Conservation (phyloP, 2,113 vertebrate genomes). For the Atrichornis clamosus region DNA sequence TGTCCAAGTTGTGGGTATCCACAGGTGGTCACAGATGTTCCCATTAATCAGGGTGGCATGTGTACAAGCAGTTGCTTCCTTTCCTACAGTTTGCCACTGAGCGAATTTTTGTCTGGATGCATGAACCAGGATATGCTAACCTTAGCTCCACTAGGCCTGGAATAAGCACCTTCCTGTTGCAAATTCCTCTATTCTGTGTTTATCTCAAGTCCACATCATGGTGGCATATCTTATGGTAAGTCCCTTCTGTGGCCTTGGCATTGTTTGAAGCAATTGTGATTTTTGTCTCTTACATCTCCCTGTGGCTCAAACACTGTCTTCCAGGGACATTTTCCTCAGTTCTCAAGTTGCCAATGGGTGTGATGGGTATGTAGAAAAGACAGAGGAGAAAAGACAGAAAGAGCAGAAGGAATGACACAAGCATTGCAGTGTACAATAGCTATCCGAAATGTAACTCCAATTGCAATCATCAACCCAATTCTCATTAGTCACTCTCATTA, state of each 20-base stretch:
- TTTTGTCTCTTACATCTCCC: not conserved
- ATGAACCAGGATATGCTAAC: not conserved
- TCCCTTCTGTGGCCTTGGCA: not conserved
- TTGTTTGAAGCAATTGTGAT: not conserved
- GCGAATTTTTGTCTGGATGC: not conserved
- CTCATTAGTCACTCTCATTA: not conserved
- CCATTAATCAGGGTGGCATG: not conserved
- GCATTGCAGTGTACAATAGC: too few species aligned
- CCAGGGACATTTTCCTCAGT: not conserved
- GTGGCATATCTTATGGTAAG: not conserved
- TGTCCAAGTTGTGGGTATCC: too few species aligned
- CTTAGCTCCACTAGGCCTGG: not conserved
- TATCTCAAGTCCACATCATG: not conserved
- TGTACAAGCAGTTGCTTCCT: not conserved
- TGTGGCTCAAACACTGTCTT: not conserved
- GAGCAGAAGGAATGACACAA: not conserved
- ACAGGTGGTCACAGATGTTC: not conserved
- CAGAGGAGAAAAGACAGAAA: not conserved
- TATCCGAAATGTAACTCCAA: not conserved
- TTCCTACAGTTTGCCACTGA: not conserved
- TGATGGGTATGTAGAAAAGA: not conserved
- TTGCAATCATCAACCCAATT: not conserved
- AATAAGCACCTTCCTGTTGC: not conserved
- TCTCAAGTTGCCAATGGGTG: not conserved
- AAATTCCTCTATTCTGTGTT: not conserved